Evolutionary conservation across 2,113 vertebrate genomes (phyloP), one percentile per base, ranked within the genome.

Genomic region (Forbesichthys papilliferus): DNA sequence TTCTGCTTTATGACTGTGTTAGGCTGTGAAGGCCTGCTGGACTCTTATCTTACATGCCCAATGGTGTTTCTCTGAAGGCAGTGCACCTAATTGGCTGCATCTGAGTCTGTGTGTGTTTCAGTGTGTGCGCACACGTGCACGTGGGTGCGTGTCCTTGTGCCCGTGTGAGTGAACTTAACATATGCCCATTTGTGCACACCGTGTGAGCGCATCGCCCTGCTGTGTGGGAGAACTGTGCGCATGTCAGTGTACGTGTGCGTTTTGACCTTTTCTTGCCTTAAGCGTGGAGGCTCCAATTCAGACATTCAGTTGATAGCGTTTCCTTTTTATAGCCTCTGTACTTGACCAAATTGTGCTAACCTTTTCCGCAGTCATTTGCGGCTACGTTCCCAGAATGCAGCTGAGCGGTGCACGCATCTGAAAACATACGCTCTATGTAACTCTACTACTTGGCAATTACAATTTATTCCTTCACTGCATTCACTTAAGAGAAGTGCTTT

Each of bases 401-500:
- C 64, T 70, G 74, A 85, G 81, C 79, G 73, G 73, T 61, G 68
- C 58, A 64, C 60, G 53, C 75, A 68, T 65, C 67, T 66, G 73
- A 74, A 79, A 84, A 71, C 71, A 70, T 70, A 74, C 65, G 69
- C 73, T 66, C 48, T 86, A 88, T 85, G 81, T 87, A 75, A 74
- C 77, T 80, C 83, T 80, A 81, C 67, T 69, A 74, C 49, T 59
- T 83, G 68, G 84, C 81, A 88, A 91, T 90, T 89, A 90, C 88
- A 85, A 87, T 90, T 86, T 80, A 61, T 70, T 81, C 57, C 16
- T 78, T 69, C 51, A 14, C 67, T 83, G 71, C 79, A 84, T 74
- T 84, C 88, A 90, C 88, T 89, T 86, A 84, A 80, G 82, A 85
- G 88, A 82, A 91, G 86, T 89, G 88, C 87, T 88, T 87, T 89